Conservation (phyloP, 1,140 invertebrate genomes). For the Geopemphigus sp. region DNA sequence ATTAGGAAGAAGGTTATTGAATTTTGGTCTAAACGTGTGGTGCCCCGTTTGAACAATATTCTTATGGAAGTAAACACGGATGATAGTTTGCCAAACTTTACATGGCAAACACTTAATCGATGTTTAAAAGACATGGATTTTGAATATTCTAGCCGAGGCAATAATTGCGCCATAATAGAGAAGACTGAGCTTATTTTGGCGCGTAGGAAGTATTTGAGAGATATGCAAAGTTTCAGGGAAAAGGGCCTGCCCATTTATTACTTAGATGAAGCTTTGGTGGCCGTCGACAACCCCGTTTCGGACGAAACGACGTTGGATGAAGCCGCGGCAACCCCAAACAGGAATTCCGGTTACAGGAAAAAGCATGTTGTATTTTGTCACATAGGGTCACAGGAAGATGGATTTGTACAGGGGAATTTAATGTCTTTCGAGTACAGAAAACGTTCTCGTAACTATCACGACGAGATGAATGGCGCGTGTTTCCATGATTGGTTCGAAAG, state of each 20-base stretch:
- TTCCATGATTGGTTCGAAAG: neutral
- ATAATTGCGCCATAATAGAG: neutral
- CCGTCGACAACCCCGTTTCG: neutral
- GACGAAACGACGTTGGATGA: neutral
- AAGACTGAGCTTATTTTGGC: neutral
- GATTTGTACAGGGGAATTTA: neutral
- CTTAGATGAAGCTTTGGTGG: constrained; percentile 11
- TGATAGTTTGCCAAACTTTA: neutral
- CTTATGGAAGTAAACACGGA: neutral
- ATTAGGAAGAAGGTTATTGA: neutral
- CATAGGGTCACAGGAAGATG: neutral
- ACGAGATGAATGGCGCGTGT: neutral
- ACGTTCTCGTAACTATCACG: neutral
- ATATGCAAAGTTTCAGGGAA: neutral
- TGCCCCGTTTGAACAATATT: neutral
- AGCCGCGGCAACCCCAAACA: neutral
- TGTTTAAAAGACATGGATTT: neutral
- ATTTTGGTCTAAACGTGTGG: neutral
- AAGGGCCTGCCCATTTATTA: constrained; percentile 10
- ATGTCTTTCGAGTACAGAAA: neutral
- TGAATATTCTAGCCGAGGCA: neutral
- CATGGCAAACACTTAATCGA: neutral
- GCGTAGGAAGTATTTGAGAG: neutral
- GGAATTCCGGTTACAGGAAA: neutral
- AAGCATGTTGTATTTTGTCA: neutral